These are phyloP conservation scores for Atta texana DNA, from an alignment of 1,140 invertebrate species.

Conservation along the genomic window DNA sequence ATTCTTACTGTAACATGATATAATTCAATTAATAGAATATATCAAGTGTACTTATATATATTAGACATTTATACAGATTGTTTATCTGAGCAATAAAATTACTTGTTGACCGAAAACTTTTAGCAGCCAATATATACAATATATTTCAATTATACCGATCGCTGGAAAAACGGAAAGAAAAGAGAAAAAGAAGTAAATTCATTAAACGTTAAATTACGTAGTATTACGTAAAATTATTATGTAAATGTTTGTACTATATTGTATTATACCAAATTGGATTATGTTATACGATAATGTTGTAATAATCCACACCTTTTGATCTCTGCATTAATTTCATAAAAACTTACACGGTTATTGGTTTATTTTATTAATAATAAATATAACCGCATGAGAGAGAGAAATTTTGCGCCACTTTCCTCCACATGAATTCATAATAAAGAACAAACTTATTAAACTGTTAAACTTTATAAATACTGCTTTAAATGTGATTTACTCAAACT, in stretches of 20 bases:
- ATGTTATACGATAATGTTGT: conserved; percentile 1
- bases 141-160: background rate
- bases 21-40: too few relatives aligned
- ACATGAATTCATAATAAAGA: background rate
- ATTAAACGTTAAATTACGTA: background rate
- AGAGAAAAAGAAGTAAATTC: background rate
- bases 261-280: background rate
- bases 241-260: background rate
- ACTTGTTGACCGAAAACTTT: too few relatives aligned
- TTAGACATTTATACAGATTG: too few relatives aligned
- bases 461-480: conserved; percentile 38
- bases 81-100: too few relatives aligned
- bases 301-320: conserved; percentile 13
- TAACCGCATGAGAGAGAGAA: background rate
- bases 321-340: conserved; percentile 6
- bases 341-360: background rate
- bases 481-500: background rate
- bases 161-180: background rate
- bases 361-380: conserved; percentile 8
- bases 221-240: background rate
- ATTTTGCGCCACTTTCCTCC: background rate
- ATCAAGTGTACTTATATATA: too few relatives aligned
- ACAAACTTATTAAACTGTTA: conserved; percentile 3
- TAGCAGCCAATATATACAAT: too few relatives aligned
- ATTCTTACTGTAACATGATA: too few relatives aligned